Conservation (phyloP, 2,113 vertebrate species). For the Poicephalus gulielmi region DNA sequence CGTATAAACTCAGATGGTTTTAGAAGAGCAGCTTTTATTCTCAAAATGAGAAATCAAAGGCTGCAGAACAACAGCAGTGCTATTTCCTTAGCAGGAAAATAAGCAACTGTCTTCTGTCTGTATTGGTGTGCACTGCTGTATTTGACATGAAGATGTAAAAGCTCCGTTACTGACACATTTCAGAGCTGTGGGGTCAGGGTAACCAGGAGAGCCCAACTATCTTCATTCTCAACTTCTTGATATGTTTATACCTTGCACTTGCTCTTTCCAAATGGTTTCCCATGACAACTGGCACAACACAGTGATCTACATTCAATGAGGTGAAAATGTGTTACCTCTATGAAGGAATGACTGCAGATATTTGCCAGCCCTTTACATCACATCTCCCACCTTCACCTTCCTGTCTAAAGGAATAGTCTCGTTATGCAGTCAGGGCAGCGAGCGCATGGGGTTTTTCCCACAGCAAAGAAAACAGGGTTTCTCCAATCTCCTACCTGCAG, state of each 20-base stretch:
- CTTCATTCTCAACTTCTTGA: background rate
- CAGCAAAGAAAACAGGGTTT: background rate
- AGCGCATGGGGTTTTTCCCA: background rate
- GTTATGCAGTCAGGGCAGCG: background rate
- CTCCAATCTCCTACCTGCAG: background rate
- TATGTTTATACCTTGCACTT: background rate
- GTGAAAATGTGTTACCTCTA: background rate
- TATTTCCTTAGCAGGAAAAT: background rate
- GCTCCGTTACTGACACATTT: background rate
- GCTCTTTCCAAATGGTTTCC: background rate
- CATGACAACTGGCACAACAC: background rate
- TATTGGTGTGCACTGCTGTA: background rate
- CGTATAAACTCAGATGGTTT: background rate
- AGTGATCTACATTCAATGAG: background rate
- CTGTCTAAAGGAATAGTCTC: background rate
- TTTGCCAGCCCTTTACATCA: background rate
- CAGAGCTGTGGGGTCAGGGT: background rate
- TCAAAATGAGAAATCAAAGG: background rate
- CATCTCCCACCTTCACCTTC: background rate
- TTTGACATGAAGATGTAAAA: background rate
- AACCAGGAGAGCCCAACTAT: background rate
- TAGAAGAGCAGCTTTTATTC: background rate
- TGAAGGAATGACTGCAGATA: background rate
- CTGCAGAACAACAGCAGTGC: background rate
- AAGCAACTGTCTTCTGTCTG: background rate